Conservation (phyloP, 2,797 vertebrate species). For the Coilia nasus region DNA sequence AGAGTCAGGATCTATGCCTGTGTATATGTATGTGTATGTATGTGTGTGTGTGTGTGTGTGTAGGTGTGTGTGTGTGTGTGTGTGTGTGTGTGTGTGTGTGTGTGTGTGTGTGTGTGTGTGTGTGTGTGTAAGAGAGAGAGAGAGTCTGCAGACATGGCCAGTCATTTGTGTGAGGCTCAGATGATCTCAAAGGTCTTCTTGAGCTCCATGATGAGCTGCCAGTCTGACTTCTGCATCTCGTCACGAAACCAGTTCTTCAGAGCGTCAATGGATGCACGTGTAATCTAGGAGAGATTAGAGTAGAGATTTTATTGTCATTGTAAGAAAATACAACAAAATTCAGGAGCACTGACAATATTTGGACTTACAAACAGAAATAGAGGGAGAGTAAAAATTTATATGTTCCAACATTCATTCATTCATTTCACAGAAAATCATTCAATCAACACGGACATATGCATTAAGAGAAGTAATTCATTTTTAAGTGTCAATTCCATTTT, state of each 20-base stretch:
- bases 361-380: too few species aligned
- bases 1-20: not conserved
- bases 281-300: constrained; percentile 82
- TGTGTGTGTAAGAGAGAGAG: constrained; percentile 33
- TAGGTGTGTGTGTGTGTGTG: constrained; percentile 37
- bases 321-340: not conserved
- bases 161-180: constrained; percentile 69
- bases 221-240: constrained; percentile 95
- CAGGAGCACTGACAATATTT: not conserved
- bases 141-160: constrained; percentile 28
- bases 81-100: constrained; percentile 31
- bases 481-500: too few species aligned
- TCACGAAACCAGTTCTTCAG: constrained; percentile 99
- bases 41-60: constrained; percentile 25
- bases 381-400: too few species aligned
- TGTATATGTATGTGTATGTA: constrained; percentile 26
- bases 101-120: constrained; percentile 37
- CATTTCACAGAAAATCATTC: too few species aligned
- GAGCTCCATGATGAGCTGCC: constrained; percentile 98
- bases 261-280: constrained; percentile 92
- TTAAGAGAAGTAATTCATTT: too few species aligned
- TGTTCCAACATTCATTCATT: not conserved
- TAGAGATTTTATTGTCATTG: not conserved
- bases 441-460: too few species aligned
- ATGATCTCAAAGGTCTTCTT: constrained; percentile 99